phyloP scores from a whole-genome alignment of 2,113 vertebrate species.

The Agapornis roseicollis region DNA sequence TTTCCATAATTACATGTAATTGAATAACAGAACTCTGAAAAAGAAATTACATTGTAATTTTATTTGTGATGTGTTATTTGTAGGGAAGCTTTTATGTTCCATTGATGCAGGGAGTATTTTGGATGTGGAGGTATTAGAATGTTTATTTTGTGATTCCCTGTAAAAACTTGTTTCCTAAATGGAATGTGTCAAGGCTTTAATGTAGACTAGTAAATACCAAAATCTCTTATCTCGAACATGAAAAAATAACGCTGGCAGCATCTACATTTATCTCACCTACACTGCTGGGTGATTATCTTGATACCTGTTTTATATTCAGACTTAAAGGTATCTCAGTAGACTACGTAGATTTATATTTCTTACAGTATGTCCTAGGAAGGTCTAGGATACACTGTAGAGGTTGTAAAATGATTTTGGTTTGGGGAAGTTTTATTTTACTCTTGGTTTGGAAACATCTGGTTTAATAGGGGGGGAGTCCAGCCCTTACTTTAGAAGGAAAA shows the following conservation, averaged over 20 bases:
- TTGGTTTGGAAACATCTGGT: neutral
- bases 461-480: neutral
- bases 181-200: neutral
- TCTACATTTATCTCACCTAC: neutral
- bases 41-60: neutral
- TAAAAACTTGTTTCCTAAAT: neutral
- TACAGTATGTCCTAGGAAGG: neutral
- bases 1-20: neutral
- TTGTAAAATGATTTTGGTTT: neutral
- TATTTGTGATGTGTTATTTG: neutral
- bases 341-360: neutral
- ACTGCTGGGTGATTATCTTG: neutral
- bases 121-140: neutral
- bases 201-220: neutral
- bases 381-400: neutral
- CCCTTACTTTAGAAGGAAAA: neutral
- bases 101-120: neutral
- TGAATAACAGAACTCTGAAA: neutral
- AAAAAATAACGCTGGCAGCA: neutral
- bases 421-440: neutral
- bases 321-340: neutral
- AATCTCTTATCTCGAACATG: neutral
- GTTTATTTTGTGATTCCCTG: neutral
- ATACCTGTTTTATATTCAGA: neutral
- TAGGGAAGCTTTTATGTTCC: neutral